Evolutionary conservation across 2,888 invertebrate species (phyloP), one percentile per base, ranked within the genome.

Genomic region (Orthonychiurus folsomi): DNA sequence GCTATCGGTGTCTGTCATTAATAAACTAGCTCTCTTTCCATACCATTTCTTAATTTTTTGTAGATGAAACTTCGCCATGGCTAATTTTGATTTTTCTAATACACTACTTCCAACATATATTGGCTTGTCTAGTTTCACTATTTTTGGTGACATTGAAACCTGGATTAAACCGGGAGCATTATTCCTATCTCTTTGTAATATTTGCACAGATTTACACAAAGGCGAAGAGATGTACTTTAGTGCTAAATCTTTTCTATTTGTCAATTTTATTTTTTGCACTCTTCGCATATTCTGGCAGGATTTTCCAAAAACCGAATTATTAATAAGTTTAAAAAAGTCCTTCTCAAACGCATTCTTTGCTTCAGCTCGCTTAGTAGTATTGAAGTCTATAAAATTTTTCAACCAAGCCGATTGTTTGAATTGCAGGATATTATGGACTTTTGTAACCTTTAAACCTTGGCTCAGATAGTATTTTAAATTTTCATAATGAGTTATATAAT

Each of bases 161-260:
- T n/a, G 48, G n/a, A 47, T 12, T 57, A 57, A n/a, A 15, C 18
- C 48, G 52, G 52, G 20, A 24, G 23, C 18, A 52, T 23, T 3
- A 60, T 2, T 21, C 71, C 73, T 3, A 73, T 68, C 62, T 73
- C 63, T 25, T 23, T 55, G 20, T 55, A 55, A 3, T 24, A 25
- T 24, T 23, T 55, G 5, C 5, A 37, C 37, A 9, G 5, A 9
- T 15, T 37, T 37, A 37, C 37, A 55, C 25, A 23, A 24, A 24
- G 55, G 21, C 5, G 20, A 23, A 9, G 70, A n/a, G 3, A 55
- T 55, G 3, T 24, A 18, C 25, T 24, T 55, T 5, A 55, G 23
- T 5, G 55, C 55, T 55, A 18, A 48, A 12, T 48, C 37, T 24
- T 2, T 37, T 24, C 58, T 52, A 15, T 25, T 52, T 15, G 53